phyloP scores from a whole-genome alignment of 2,113 vertebrate species.

The Gasterosteus aculeatus region DNA sequence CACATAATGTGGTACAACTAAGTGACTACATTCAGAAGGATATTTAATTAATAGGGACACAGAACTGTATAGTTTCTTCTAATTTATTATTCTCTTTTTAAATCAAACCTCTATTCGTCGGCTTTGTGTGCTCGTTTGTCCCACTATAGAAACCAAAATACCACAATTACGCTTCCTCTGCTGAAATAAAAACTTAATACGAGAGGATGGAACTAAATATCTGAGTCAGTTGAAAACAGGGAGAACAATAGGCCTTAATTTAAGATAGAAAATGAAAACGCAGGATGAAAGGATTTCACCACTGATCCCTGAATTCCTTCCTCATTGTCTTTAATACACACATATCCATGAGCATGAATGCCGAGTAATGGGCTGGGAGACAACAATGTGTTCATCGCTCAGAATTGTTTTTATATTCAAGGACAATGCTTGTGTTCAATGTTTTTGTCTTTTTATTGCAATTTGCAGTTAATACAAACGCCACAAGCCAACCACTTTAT shows the following conservation, averaged over 20 bases:
- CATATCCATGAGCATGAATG: constrained; percentile 6
- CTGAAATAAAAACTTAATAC: constrained; percentile 17
- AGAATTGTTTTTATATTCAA: constrained; percentile 11
- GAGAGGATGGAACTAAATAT: constrained; percentile 23
- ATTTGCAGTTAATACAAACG: background rate
- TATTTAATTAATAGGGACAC: constrained; percentile 9
- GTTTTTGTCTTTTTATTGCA: constrained; percentile 12
- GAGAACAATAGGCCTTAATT: constrained; percentile 15
- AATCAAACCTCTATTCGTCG: constrained; percentile 8
- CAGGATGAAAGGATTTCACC: constrained; percentile 18
- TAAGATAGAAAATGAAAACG: background rate
- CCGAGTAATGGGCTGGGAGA: background rate
- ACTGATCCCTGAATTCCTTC: constrained; percentile 4
- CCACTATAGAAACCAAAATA: background rate
- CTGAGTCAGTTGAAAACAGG: constrained; percentile 30
- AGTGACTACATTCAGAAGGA: constrained; percentile 7
- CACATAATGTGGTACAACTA: constrained; percentile 1
- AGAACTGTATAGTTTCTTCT: background rate
- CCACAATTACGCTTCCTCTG: background rate
- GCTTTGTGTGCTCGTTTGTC: constrained; percentile 6
- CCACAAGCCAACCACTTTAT: background rate
- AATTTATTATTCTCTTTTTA: background rate
- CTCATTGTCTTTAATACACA: constrained; percentile 2
- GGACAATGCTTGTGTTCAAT: background rate
- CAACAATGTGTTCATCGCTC: constrained; percentile 1